Conservation (phyloP, 2,797 vertebrate genomes). For the Tiaroga cobitis region DNA sequence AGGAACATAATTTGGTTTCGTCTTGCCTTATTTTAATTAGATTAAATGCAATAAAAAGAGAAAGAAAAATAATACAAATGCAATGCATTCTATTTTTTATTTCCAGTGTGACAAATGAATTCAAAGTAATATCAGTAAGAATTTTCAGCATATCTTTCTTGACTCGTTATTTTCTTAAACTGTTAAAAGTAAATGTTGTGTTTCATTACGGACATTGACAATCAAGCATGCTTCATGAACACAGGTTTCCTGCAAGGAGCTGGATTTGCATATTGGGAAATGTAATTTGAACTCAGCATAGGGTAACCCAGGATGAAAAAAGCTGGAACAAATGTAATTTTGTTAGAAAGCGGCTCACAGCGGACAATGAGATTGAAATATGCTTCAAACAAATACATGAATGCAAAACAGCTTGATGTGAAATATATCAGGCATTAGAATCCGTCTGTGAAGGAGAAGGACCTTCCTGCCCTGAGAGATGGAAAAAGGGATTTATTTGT, state of each 20-base stretch:
- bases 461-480: neutral
- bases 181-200: neutral
- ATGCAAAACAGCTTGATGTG: conserved; percentile 10
- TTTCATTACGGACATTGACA: neutral
- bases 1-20: too few relatives aligned
- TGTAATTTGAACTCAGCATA: neutral
- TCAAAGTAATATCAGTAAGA: neutral
- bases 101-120: neutral
- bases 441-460: neutral
- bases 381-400: conserved; percentile 14
- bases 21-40: neutral
- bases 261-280: neutral
- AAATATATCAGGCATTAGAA: neutral
- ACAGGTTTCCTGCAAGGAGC: neutral
- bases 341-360: neutral
- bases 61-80: too few relatives aligned
- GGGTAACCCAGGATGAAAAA: neutral
- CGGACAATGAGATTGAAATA: neutral
- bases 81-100: neutral
- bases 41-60: neutral
- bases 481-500: neutral
- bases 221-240: neutral
- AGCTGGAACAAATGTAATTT: neutral
- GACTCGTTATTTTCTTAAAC: neutral
- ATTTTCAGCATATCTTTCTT: neutral